Evolutionary conservation across 2,888 invertebrate genomes (phyloP), one percentile per base, ranked within the genome.

Genomic region (Mycogona germanica): DNA sequence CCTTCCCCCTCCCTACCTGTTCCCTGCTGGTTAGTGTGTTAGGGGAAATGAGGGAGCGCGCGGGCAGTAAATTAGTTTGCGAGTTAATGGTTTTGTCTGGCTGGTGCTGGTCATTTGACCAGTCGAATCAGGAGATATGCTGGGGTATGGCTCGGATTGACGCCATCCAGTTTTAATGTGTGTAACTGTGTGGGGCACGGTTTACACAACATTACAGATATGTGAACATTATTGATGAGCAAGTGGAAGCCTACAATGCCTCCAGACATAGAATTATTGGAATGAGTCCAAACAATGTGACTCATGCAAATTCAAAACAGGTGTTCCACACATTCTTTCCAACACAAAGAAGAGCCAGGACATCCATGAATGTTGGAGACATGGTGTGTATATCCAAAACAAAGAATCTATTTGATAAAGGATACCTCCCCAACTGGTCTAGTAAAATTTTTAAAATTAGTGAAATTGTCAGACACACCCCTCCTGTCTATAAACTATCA

Each of bases 151-250:
- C n/a, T n/a, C n/a, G n/a, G n/a, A n/a, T n/a, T n/a, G n/a, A n/a
- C n/a, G n/a, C n/a, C n/a, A n/a, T n/a, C n/a, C n/a, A n/a, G n/a
- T n/a, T n/a, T n/a, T n/a, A n/a, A n/a, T n/a, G n/a, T n/a, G n/a
- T n/a, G n/a, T n/a, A n/a, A n/a, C n/a, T n/a, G n/a, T n/a, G n/a
- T n/a, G n/a, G n/a, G n/a, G n/a, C n/a, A n/a, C n/a, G n/a, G n/a
- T 47, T 30, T 47, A 47, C 47, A n/a, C 17, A 47, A 6, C 29
- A 14, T 51, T n/a, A 32, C 32, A n/a, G 12, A 2, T 32, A 47
- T 12, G 1, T 32, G 2, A 29, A 47, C 12, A 47, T 47, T 19
- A 7, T 47, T 9, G 21, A 29, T 9, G 17, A 29, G 17, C 19
- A 30, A 17, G 32, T 32, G 6, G 2, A 5, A 5, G 17, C 19